A percentile compares a stretch with the other conserved stretches of the same genome.
Evolutionary conservation across 37 sponge, comb jelly and placozoan species (phyloP).

Genomic region (Eunapius fragilis): DNA sequence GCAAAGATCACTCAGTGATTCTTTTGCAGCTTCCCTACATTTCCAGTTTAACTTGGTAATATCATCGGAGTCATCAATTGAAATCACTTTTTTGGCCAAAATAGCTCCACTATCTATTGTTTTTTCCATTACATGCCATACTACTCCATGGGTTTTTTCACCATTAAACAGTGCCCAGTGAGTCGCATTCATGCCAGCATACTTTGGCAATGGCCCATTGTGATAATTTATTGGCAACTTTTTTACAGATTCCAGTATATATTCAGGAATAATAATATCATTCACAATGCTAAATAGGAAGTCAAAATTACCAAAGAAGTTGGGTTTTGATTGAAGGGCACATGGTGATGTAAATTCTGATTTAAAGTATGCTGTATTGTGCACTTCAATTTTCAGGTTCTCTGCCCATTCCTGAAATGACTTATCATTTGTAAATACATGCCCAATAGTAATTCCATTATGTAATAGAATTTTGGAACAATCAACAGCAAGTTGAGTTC

Average conservation of each 20-base stretch:
- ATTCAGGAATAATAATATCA: neutral
- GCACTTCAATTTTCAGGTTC: neutral
- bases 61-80: neutral
- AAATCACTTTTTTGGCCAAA: neutral
- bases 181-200: conserved; percentile 8
- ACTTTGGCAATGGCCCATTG: conserved; percentile 19
- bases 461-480: conserved; percentile 2
- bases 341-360: too few relatives aligned
- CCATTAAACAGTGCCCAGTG: conserved; percentile 17
- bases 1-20: neutral
- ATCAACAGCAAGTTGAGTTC: conserved; percentile 14
- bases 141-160: conserved; percentile 2
- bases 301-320: conserved; percentile 6
- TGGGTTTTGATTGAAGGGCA: too few relatives aligned
- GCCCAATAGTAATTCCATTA: conserved; percentile 7
- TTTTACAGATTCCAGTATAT: neutral
- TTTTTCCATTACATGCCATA: conserved; percentile 9
- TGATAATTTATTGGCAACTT: conserved; percentile 4
- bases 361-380: neutral
- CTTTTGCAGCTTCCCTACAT: neutral
- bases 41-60: neutral
- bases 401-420: neutral
- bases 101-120: conserved; percentile 1
- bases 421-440: conserved; percentile 11
- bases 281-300: conserved; percentile 18